These are phyloP conservation scores for Mellilla xanthometata DNA, from an alignment of 2,888 invertebrate species.

Conservation along the genomic window DNA sequence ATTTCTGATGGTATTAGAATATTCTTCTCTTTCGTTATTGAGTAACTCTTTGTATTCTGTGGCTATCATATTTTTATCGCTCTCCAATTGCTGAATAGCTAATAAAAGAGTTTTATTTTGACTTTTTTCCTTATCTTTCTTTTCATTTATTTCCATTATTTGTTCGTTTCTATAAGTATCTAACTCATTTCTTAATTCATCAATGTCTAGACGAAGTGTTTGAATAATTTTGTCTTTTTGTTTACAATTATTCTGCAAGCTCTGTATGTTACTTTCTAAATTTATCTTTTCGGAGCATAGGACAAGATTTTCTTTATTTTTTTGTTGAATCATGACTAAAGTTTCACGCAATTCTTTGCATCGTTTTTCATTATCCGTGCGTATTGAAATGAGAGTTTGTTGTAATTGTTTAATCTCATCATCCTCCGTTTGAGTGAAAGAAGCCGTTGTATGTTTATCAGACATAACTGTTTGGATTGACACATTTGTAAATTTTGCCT, in stretches of 20 bases:
- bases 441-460: slow-evolving; percentile 33
- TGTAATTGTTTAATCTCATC: slow-evolving; percentile 37
- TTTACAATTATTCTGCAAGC: slow-evolving; percentile 46
- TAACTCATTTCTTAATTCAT: slow-evolving; percentile 49
- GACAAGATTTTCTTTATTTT: slow-evolving; percentile 52
- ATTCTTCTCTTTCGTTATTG: slow-evolving; percentile 76
- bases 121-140: slow-evolving; percentile 53
- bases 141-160: slow-evolving; percentile 39
- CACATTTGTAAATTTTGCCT: slow-evolving; percentile 32
- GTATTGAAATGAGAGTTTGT: slow-evolving; percentile 36
- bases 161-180: slow-evolving; percentile 42
- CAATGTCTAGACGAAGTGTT: slow-evolving; percentile 43
- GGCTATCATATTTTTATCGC: slow-evolving; percentile 62
- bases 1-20: slow-evolving; percentile 55
- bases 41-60: slow-evolving; percentile 77
- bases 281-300: slow-evolving; percentile 61
- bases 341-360: slow-evolving; percentile 61
- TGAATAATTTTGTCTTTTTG: slow-evolving; percentile 54
- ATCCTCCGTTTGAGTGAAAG: slow-evolving; percentile 55
- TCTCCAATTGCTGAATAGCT: slow-evolving; percentile 64
- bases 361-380: slow-evolving; percentile 42
- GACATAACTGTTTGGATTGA: slow-evolving; percentile 50
- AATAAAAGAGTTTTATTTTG: slow-evolving; percentile 69
- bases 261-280: slow-evolving; percentile 52
- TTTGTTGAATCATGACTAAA: slow-evolving; percentile 54